Evolutionary conservation across 1,140 invertebrate genomes (phyloP), one percentile per base, ranked within the genome.

Genomic region (Watersipora subatra): DNA sequence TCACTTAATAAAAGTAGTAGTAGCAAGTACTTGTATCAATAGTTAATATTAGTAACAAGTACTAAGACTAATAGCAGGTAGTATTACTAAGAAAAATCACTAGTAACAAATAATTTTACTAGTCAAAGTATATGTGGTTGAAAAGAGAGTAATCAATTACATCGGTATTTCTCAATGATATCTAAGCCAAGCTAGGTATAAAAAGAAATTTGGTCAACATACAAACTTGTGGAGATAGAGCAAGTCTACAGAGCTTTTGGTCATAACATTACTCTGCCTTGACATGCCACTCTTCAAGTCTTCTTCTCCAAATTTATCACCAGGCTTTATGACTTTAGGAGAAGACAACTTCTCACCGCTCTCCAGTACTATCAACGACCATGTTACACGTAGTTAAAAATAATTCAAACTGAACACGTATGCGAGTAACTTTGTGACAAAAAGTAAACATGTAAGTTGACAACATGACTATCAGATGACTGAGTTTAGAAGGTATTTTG

Each of bases 181-280:
- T n/a, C n/a, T n/a, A n/a, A n/a, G n/a, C n/a, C n/a, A n/a, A n/a
- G n/a, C n/a, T n/a, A n/a, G n/a, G n/a, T n/a, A n/a, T n/a, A n/a
- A n/a, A n/a, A n/a, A n/a, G n/a, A n/a, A n/a, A n/a, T n/a, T n/a
- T n/a, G n/a, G n/a, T 46, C 7, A 12, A 71, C 72, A 70, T 26
- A 74, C 74, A 66, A 69, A 67, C 67, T 68, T 69, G 61, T 76
- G 74, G 0, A 76, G 64, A 64, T 71, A 73, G 1, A 76, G 63
- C 0, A 76, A 63, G 46, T 76, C 74, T 3, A 69, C 72, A 28
- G 71, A 69, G 22, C 22, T 64, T 22, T 66, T 62, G 1, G 73
- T 76, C 15, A 76, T 64, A 1, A 75, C 68, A 1, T 72, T 75
- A 12, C 67, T 59, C 25, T 70, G 63, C 24, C 74, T 65, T 3